Conservation (phyloP, 2,113 vertebrate species). For the Malurus cyaneus region DNA sequence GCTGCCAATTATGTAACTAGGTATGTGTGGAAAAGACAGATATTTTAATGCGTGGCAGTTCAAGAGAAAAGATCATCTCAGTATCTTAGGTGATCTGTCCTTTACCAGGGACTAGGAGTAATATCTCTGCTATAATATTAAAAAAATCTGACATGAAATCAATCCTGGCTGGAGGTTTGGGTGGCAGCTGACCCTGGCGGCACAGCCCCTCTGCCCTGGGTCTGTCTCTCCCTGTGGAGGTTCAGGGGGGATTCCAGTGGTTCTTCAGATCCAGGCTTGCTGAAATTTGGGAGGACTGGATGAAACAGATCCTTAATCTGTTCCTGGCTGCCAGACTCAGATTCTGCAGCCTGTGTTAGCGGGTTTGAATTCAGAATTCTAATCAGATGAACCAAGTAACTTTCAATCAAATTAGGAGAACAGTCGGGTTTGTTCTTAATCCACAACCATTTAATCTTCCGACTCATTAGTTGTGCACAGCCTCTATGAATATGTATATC, state of each 20-base stretch:
- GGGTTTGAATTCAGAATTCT: constrained; percentile 69
- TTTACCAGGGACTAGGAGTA: neutral
- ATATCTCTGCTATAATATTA: neutral
- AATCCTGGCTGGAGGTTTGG: neutral
- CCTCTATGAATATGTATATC: constrained; percentile 75
- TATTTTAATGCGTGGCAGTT: neutral
- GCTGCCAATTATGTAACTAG: neutral
- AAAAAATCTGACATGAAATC: neutral
- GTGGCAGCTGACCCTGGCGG: neutral
- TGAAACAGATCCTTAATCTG: neutral
- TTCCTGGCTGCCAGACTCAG: neutral
- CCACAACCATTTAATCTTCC: constrained; percentile 73
- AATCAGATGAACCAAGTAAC: constrained; percentile 72
- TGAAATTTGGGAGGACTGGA: neutral
- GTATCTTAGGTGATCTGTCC: neutral
- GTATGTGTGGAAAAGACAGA: neutral
- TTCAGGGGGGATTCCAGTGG: neutral
- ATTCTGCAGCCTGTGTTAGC: neutral
- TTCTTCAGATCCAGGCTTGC: neutral
- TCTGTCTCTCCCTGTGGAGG: neutral
- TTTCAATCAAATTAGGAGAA: constrained; percentile 72
- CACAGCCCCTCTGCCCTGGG: neutral
- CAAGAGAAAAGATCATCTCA: neutral
- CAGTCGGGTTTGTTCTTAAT: constrained; percentile 70
- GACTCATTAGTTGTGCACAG: constrained; percentile 66